Conservation (phyloP, 2,888 invertebrate genomes). For the Caenorhabditis sinica region DNA sequence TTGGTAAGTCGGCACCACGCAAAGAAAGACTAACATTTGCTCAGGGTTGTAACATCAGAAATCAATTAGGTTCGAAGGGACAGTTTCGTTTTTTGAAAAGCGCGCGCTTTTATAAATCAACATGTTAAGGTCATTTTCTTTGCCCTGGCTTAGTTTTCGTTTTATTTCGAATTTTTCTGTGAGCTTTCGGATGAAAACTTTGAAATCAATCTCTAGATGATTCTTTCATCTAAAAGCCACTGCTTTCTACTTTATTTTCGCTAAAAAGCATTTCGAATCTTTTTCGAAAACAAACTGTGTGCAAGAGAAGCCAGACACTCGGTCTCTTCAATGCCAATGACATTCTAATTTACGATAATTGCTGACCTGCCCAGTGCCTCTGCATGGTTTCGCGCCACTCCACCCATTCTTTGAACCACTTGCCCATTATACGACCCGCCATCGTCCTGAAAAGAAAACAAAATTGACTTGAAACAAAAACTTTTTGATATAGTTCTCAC, state of each 20-base stretch:
- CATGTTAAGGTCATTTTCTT: too few relatives aligned
- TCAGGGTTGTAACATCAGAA: not conserved
- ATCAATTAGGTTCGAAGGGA: not conserved
- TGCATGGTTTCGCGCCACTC: slow-evolving; percentile 94
- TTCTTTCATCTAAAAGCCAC: not conserved
- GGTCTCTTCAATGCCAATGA: not conserved
- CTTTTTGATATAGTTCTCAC: slow-evolving; percentile 12
- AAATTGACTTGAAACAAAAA: not conserved
- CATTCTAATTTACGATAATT: slow-evolving; percentile 83
- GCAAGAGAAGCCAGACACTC: not conserved
- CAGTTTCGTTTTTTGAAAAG: not conserved
- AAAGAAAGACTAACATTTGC: not conserved
- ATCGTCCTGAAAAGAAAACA: slow-evolving; percentile 87
- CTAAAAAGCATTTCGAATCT: too few relatives aligned
- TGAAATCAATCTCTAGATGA: too few relatives aligned
- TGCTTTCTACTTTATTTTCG: too few relatives aligned
- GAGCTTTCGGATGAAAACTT: too few relatives aligned
- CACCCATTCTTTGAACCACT: slow-evolving; percentile 89
- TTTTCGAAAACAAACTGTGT: not conserved
- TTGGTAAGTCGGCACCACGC: not conserved
- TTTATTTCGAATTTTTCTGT: too few relatives aligned
- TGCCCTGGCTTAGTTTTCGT: too few relatives aligned
- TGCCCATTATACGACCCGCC: slow-evolving; percentile 89
- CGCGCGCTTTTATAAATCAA: not conserved
- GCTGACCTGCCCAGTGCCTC: slow-evolving; percentile 88